Evolutionary conservation across 53 echinoderm and acorn worm genomes (phyloP).

Genomic region (Pentamera pediparva): DNA sequence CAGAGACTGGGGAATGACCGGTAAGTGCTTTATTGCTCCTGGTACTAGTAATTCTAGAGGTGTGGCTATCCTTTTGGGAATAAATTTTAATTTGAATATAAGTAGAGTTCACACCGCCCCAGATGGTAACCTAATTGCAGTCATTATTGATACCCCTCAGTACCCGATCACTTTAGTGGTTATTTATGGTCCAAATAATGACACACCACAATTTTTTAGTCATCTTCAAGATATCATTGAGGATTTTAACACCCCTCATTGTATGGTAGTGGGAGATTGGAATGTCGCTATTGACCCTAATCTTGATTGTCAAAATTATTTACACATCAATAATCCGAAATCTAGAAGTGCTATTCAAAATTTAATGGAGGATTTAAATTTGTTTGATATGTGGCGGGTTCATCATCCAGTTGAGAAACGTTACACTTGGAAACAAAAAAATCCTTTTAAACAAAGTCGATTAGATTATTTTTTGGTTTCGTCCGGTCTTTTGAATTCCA

Average conservation of each 20-base stretch:
- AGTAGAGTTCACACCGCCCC: too few relatives aligned
- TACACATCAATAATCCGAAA: constrained; percentile 3
- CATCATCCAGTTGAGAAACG: neutral
- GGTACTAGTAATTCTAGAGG: neutral
- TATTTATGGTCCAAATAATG: constrained; percentile 28
- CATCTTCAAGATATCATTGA: neutral
- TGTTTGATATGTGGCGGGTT: neutral
- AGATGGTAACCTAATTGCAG: too few relatives aligned
- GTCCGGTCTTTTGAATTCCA: neutral
- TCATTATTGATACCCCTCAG: too few relatives aligned
- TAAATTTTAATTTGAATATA: too few relatives aligned
- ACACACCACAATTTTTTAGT: neutral
- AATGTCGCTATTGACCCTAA: neutral
- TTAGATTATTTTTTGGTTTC: constrained; percentile 22
- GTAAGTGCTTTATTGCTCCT: neutral
- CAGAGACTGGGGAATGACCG: neutral
- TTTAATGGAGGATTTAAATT: constrained; percentile 8
- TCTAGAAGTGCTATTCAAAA: neutral
- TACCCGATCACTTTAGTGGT: neutral
- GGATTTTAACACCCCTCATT: constrained; percentile 10
- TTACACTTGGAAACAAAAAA: constrained; percentile 14
- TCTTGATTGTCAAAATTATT: neutral
- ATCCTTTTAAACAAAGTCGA: constrained; percentile 9
- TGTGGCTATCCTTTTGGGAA: neutral
- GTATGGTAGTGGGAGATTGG: constrained; percentile 16